Conservation (phyloP, 2,113 vertebrate species). For the Pelvicachromis taeniatus region DNA sequence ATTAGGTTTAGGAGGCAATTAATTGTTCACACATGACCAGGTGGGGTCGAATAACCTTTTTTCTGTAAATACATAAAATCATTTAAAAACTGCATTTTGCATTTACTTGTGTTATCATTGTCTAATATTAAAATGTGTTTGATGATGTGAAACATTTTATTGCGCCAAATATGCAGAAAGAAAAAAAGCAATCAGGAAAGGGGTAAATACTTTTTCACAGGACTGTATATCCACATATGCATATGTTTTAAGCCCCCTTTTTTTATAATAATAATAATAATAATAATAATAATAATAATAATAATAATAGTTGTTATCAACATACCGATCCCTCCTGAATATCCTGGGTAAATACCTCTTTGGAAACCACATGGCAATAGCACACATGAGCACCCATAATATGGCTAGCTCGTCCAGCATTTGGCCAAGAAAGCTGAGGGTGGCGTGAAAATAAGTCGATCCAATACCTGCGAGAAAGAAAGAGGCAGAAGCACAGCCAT, state of each 20-base stretch:
- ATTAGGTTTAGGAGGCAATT: no score
- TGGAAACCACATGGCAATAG: constrained; percentile 97
- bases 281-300: not conserved
- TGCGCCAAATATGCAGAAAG: not conserved
- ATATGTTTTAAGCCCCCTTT: not conserved
- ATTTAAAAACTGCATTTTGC: no score
- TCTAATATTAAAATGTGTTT: not conserved
- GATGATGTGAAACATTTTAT: not conserved
- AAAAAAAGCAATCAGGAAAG: not conserved
- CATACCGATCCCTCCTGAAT: constrained; percentile 91
- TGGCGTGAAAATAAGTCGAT: constrained; percentile 96
- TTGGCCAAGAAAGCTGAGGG: constrained; percentile 96
- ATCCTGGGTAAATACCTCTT: constrained; percentile 91
- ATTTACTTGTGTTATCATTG: no score
- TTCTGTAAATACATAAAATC: no score
- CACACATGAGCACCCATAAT: constrained; percentile 97
- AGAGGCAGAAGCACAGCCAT: not conserved
- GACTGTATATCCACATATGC: not conserved
- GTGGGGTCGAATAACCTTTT: no score
- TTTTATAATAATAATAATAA: not conserved
- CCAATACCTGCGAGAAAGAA: constrained; percentile 82
- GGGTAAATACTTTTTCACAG: not conserved
- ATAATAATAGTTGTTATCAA: not conserved
- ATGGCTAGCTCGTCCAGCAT: constrained; percentile 97
- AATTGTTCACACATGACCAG: no score